Conservation (phyloP, 2,113 vertebrate species). For the Macquaria australasica region DNA sequence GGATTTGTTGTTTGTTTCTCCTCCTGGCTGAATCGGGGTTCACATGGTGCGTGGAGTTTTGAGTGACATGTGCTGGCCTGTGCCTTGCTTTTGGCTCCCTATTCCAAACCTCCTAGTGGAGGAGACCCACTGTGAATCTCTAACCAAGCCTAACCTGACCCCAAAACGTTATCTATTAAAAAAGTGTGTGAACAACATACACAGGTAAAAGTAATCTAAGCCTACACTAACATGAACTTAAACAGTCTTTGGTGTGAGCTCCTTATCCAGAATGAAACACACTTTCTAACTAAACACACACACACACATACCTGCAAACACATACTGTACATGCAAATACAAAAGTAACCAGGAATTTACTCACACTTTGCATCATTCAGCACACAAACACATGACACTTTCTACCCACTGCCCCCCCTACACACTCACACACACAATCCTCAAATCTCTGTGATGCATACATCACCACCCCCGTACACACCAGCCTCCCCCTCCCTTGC, state of each 20-base stretch:
- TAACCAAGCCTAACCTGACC: neutral
- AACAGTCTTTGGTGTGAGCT: neutral
- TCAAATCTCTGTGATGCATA: constrained; percentile 18
- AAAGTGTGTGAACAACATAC: neutral
- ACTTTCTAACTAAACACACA: too few species aligned
- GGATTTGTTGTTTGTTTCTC: too few species aligned
- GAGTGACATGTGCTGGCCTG: too few species aligned
- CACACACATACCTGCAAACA: neutral
- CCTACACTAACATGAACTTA: neutral
- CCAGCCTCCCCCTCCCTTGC: neutral
- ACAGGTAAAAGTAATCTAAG: neutral
- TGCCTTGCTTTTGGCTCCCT: too few species aligned
- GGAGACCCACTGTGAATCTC: too few species aligned
- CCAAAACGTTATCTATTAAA: neutral
- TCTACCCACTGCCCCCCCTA: neutral
- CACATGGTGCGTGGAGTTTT: too few species aligned
- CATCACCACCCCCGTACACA: constrained; percentile 14
- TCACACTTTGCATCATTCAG: constrained; percentile 10
- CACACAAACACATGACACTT: constrained; percentile 1
- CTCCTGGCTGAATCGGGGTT: too few species aligned
- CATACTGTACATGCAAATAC: neutral
- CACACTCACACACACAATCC: neutral
- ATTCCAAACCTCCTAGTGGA: too few species aligned
- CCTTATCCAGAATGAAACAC: neutral
- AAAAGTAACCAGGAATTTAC: constrained; percentile 9